Base-by-base conservation (phyloP, 2,113 vertebrate genomes). In the Anoura caudifer region DNA sequence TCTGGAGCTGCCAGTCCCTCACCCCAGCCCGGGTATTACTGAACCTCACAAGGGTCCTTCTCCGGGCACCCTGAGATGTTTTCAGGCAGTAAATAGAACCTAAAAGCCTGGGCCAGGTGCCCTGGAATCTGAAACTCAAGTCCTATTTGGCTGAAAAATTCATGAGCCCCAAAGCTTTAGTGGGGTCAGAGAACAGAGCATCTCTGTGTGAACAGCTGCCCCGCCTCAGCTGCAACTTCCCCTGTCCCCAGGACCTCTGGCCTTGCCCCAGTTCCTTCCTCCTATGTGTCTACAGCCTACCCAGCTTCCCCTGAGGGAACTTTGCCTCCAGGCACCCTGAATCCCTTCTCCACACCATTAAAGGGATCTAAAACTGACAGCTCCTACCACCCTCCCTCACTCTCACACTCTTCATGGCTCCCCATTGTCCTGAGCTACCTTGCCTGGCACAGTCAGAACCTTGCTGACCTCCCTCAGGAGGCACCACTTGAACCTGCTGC, bases 91-190 rank as follows among this genome's bases (percentile, higher is more conserved):
- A 84, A 95, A 72, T 17, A 90, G 82, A 94, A 95, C 88, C 69
- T 33, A 17, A 90, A 77, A 52, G 41, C 88, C 87, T 56, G 87
- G 83, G 88, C 94, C 86, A 20, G 31, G 72, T 0, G 43, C 72
- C 72, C 94, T 96, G 94, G 96, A 96, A 96, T 96, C 90, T 96
- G 97, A 98, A 95, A 97, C 95, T 82, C 81, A n/a, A 86, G 81
- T 73, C 88, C 70, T 93, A 67, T 86, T 97, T 95, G 76, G 75
- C 92, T 97, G 95, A 97, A 97, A 98, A 92, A 97, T 98, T 96
- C 96, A 97, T 97, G 96, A 97, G 83, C 85, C 72, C 87, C 13
- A 92, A 95, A 88, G 90, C 82, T 87, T 19, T 54, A 33, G 52
- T 3, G 24, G n/a, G 54, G 19, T 70, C 76, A 65, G 96, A 95